Base-by-base conservation (phyloP, 2,113 vertebrate species). In the Athene cunicularia region DNA sequence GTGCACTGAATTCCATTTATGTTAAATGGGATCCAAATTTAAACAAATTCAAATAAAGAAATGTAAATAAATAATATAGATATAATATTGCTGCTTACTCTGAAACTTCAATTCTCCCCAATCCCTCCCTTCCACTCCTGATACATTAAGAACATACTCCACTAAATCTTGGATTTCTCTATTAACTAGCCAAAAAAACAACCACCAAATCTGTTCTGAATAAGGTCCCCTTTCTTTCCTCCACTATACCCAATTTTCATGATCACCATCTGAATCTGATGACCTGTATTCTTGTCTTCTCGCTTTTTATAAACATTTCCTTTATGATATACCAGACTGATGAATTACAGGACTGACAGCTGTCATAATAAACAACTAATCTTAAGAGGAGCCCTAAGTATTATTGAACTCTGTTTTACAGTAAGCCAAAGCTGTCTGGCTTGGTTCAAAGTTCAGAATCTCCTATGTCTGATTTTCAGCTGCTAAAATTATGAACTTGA, bases 1-100 rank as follows among this genome's bases (percentile, higher is more conserved):
- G 20, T 3, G 24, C 60, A 53, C 24, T 20, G 37, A 72, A 23
- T 35, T 39, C 11, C 0, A 0, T 64, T 86, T 68, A 62, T 33
- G 35, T 15, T 11, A 11, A 94, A 53, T 13, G 13, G 45, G 22
- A 87, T 43, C 7, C 15, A 72, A 70, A 71, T 50, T 24, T 49
- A 30, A 77, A 81, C 10, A 77, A 73, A 43, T 21, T 47, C 11
- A 39, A 81, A 77, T 27, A 77, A 64, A 73, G 35, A 76, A 39
- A 52, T 26, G 3, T 8, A 56, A 76, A 56, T 30, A 77, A 85
- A 66, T 33, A 68, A 81, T 33, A 35, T 9, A 24, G 27, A 33
- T 24, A 43, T 13, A 49, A 45, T 45, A 76, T 14, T 47, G 11
- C 5, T 67, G 27, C 12, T 68, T 60, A 76, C 35, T 64, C 23